Base-by-base conservation (phyloP, 2,888 invertebrate genomes). In the Cephalotes varians region DNA sequence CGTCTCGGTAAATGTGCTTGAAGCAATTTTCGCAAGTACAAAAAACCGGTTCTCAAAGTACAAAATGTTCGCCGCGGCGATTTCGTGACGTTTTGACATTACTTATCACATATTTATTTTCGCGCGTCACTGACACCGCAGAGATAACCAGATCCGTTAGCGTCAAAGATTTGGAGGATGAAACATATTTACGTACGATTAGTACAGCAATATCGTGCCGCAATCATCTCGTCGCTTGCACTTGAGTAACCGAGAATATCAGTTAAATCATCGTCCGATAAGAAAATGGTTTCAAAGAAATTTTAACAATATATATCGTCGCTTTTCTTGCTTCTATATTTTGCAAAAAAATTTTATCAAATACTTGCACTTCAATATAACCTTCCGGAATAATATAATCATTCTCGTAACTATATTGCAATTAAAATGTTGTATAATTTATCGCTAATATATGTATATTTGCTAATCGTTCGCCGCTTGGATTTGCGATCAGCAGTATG, bases 111-210 rank as follows among this genome's bases (percentile, higher is more conserved):
- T 62, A 21, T 9, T 31, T 25, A 74, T 72, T n/a, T n/a, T 71
- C 28, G 79, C 81, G 71, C 85, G 87, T 89, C 86, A 85, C 65
- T 83, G 81, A 69, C 85, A 86, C 77, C 67, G 62, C 71, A 25
- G 67, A 76, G 77, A 82, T 86, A 87, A 90, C 74, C 54, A 85
- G 77, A 87, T 65, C 58, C 81, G 71, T 89, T 84, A 84, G 85
- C 89, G 69, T 64, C 77, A 62, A 76, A 67, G 40, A 0, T 40
- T 25, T 10, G 51, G 54, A n/a, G n/a, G 31, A 18, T n/a, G 47
- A 77, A 44, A 44, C 44, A 21, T 77, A 44, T 56, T 77, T 77
- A 34, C 71, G 69, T 40, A 31, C 40, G 12, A 79, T 79, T 71
- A 77, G 71, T 77, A 34, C 56, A 56, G 18, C 21, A 69, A 69